Conservation (phyloP, 2,888 invertebrate species). For the Psylliodes chrysocephalus region DNA sequence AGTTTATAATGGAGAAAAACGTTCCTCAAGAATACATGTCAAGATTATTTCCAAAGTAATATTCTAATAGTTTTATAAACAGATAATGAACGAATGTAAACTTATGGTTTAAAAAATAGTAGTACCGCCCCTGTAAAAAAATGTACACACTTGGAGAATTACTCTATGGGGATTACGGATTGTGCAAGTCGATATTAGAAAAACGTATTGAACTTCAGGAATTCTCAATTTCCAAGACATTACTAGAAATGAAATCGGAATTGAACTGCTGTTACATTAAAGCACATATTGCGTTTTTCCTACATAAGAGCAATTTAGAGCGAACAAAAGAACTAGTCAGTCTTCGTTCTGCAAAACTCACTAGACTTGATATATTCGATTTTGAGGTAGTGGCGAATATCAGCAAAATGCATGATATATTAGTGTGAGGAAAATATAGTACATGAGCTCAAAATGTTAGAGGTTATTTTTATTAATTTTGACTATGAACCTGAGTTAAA, state of each 20-base stretch:
- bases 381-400: slow-evolving; percentile 12
- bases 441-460: neutral
- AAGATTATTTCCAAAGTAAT: no score
- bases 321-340: slow-evolving; percentile 4
- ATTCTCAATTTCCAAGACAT: neutral
- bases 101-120: no score
- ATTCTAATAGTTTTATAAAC: no score
- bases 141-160: no score
- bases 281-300: slow-evolving; percentile 10
- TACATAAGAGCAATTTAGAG: slow-evolving; percentile 11
- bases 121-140: no score
- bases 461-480: no score
- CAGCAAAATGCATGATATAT: slow-evolving; percentile 9
- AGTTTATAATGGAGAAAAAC: no score
- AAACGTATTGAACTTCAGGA: neutral
- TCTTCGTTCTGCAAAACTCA: neutral
- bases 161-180: no score
- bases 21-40: no score
- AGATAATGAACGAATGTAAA: no score
- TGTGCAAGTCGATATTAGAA: no score
- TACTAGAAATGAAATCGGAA: slow-evolving; percentile 1
- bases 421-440: neutral
- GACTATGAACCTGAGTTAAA: no score
- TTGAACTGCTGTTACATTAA: slow-evolving; percentile 7
- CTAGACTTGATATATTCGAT: slow-evolving; percentile 20